These are phyloP conservation scores for Apodemia zela DNA, from an alignment of 2,888 invertebrate species.

Conservation along the genomic window DNA sequence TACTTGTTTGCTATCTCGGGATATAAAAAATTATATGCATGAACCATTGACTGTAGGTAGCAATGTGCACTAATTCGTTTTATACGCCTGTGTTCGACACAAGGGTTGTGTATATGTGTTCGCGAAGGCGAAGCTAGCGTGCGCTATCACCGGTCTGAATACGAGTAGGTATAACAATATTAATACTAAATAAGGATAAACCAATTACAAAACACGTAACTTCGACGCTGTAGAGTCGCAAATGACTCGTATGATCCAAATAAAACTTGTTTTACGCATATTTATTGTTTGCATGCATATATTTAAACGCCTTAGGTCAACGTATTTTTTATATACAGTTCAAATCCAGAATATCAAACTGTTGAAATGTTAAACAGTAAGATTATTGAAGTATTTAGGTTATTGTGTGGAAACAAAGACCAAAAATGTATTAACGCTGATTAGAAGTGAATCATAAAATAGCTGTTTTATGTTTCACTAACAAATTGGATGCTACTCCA, in stretches of 20 bases:
- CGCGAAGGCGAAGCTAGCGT: neutral
- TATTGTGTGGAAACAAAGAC: neutral
- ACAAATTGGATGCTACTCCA: neutral
- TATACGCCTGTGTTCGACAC: neutral
- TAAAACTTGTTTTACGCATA: slow-evolving; percentile 5
- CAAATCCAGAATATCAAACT: neutral
- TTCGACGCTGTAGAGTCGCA: neutral
- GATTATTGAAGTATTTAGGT: neutral
- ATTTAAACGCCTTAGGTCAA: slow-evolving; percentile 5
- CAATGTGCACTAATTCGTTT: neutral
- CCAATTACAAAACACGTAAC: neutral
- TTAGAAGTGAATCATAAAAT: neutral
- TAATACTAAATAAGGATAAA: slow-evolving; percentile 13
- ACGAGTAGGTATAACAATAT: slow-evolving; percentile 6
- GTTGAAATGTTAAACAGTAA: neutral
- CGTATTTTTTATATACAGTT: neutral
- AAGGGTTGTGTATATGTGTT: no score
- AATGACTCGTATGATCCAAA: neutral
- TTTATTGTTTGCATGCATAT: slow-evolving; percentile 2
- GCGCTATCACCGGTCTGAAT: neutral
- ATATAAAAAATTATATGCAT: no score
- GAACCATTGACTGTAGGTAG: no score
- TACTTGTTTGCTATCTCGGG: no score
- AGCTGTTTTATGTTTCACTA: neutral
- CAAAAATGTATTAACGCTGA: neutral